Percentiles rank a stretch among this genome's conserved stretches.
Evolutionary conservation across 2,113 vertebrate species (phyloP).

Genomic region (Xenopus laevis): DNA sequence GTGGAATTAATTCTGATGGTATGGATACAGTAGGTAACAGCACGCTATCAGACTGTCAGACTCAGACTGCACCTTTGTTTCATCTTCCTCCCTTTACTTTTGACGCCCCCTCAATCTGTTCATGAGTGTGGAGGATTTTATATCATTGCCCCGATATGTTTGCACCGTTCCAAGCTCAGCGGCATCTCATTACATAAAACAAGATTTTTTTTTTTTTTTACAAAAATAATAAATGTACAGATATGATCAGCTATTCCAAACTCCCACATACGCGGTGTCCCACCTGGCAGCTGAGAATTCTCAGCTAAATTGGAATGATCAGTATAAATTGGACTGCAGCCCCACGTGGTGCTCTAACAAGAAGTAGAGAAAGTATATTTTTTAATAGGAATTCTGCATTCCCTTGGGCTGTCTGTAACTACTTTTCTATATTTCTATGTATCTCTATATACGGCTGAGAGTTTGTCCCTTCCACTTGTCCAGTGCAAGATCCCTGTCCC

Average conservation of each 20-base stretch:
- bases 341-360: background rate
- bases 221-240: background rate
- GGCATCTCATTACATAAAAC: conserved; percentile 4
- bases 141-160: background rate
- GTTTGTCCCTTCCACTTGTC: too few species aligned
- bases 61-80: too few species aligned
- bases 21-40: too few species aligned
- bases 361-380: too few species aligned
- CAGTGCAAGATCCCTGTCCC: too few species aligned
- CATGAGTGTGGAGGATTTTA: background rate
- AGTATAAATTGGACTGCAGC: conserved; percentile 7
- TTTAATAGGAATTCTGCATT: background rate
- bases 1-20: too few species aligned
- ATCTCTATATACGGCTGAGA: too few species aligned
- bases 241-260: background rate
- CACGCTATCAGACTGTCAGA: too few species aligned
- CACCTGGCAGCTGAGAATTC: conserved; percentile 8
- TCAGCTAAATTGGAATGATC: background rate
- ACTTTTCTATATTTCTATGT: background rate
- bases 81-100: background rate
- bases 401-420: too few species aligned
- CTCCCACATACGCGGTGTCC: conserved; percentile 15
- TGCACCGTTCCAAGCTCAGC: background rate
- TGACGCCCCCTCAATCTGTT: background rate
- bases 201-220: background rate